A percentile compares a stretch with the other conserved stretches of the same genome.
Evolutionary conservation across 2,888 invertebrate genomes (phyloP).

Genomic region (Tineola bisselliella): DNA sequence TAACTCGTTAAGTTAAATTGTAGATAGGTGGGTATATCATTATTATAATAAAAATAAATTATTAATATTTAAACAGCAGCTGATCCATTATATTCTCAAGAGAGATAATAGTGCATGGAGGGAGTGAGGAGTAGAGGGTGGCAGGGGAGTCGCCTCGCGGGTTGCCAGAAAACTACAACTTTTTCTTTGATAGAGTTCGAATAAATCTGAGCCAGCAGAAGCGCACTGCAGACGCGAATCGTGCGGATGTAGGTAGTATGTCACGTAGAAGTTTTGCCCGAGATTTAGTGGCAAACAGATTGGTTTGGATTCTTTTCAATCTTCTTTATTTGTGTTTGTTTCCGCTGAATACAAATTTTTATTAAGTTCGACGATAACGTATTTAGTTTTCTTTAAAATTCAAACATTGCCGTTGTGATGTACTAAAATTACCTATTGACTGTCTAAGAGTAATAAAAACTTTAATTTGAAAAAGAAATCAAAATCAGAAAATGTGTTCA

Average conservation of each 20-base stretch:
- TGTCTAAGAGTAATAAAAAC: no score
- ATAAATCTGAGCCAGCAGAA: constrained; percentile 49
- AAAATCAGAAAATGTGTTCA: no score
- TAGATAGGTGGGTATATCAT: no score
- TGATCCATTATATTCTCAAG: not conserved
- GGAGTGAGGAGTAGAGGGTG: constrained; percentile 25
- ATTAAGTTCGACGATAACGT: not conserved
- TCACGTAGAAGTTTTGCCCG: constrained; percentile 6
- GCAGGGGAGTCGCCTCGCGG: constrained; percentile 37
- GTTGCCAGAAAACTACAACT: constrained; percentile 52
- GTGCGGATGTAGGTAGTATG: constrained; percentile 13
- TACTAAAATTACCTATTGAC: no score
- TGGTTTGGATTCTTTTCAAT: constrained; percentile 10
- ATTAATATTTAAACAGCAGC: not conserved
- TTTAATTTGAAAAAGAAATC: no score
- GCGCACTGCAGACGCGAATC: constrained; percentile 38
- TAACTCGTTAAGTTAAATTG: no score
- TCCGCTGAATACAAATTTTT: not conserved
- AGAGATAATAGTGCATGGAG: constrained; percentile 8
- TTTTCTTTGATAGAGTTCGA: constrained; percentile 61
- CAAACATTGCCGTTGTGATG: no score
- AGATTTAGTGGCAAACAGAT: constrained; percentile 11
- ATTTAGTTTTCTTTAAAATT: no score
- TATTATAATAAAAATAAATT: not conserved
- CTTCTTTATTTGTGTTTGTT: constrained; percentile 5